Evolutionary conservation across 2,113 vertebrate species (phyloP), one percentile per base, ranked within the genome.

Genomic region (Stegostoma tigrinum): DNA sequence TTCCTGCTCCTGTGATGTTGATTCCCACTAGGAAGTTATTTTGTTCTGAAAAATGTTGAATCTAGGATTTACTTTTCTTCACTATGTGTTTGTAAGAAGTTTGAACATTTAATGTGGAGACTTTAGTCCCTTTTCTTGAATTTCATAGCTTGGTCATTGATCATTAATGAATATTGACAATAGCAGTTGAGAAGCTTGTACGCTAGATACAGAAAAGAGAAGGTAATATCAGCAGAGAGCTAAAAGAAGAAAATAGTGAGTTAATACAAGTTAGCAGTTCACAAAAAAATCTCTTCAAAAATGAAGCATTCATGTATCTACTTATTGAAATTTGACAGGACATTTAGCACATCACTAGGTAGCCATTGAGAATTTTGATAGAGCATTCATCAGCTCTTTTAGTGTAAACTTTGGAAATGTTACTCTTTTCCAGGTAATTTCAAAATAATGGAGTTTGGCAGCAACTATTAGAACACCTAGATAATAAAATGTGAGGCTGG

Each of bases 371-470:
- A 15, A 52, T 61, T 90, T 89, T 89, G 86, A 34, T 61, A 64
- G 72, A 48, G 48, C 67, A 45, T 23, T 4, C 17, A 27, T 5
- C 30, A 72, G 67, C 15, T 48, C 42, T 72, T 68, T 30, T 52
- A 12, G 30, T n/a, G 19, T 93, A 66, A n/a, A 19, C 64, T 38
- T 91, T 70, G 66, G 61, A 61, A 94, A 68, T 42, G 24, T 30
- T 72, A 75, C 23, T 23, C 23, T 45, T 94, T 94, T 94, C 34
- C 38, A 94, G 91, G 24, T 90, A 94, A 45, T 94, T 45, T 93
- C 17, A 67, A 38, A 93, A 21, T 66, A 2, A 45, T 94, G 38
- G 0, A 42, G 45, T 68, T 68, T 68, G 64, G n/a, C 87, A 90
- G 87, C 52, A 90, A 89, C 15, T 6, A 66, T 93, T 61, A 19